Conservation (phyloP, 2,888 invertebrate genomes). For the Lingula anatina region DNA sequence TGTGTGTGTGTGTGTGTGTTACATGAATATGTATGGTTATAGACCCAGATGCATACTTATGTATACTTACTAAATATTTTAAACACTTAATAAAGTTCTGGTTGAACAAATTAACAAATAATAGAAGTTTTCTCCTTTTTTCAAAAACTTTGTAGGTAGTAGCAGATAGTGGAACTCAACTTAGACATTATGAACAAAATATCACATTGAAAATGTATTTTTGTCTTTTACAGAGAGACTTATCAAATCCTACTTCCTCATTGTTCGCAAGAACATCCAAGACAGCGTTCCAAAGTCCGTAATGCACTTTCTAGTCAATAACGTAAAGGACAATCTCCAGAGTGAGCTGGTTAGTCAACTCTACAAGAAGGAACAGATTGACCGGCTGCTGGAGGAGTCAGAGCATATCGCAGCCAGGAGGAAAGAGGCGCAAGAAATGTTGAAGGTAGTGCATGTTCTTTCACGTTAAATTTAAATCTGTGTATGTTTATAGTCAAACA, state of each 20-base stretch:
- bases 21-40: too few relatives aligned
- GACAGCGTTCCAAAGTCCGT: slow-evolving; percentile 99
- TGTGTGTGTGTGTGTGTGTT: too few relatives aligned
- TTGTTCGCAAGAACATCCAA: slow-evolving; percentile 97
- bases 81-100: too few relatives aligned
- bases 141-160: too few relatives aligned
- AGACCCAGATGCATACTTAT: too few relatives aligned
- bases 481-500: neutral
- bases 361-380: slow-evolving; percentile 93
- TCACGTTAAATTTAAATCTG: neutral
- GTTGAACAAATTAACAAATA: too few relatives aligned
- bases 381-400: slow-evolving; percentile 88
- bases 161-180: too few relatives aligned
- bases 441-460: slow-evolving; percentile 56
- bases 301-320: slow-evolving; percentile 99
- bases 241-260: slow-evolving; percentile 97
- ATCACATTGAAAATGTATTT: too few relatives aligned
- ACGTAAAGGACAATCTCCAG: slow-evolving; percentile 92
- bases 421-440: slow-evolving; percentile 95
- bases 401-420: slow-evolving; percentile 94
- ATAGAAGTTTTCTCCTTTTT: too few relatives aligned
- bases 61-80: too few relatives aligned
- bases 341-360: slow-evolving; percentile 97
- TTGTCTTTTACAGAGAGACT: slow-evolving; percentile 81
- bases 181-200: too few relatives aligned